Base-by-base conservation (phyloP, 2,113 vertebrate genomes). In the Psilopogon haemacephalus region DNA sequence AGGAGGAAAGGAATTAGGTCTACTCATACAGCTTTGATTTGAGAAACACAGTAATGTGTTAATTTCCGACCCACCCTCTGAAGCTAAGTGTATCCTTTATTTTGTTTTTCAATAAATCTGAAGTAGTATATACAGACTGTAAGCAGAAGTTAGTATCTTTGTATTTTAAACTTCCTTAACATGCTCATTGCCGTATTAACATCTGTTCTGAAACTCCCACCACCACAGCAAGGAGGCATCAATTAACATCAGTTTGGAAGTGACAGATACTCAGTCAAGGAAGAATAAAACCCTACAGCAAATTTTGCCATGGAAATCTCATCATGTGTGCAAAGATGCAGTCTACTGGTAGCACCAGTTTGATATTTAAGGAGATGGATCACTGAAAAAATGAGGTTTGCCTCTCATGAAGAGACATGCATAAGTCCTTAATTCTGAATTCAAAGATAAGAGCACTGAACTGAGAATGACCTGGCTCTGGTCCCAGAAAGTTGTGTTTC, bases 401-500 rank as follows among this genome's bases (percentile, higher is more conserved):
- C 68, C 16, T 94, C 74, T 92, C 82, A 48, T 83, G 91, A 89
- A 94, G 87, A 94, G 89, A 74, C 87, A 68, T 83, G 95, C 89
- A 60, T 83, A 93, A 94, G 62, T 11, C 64, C 32, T 71, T 89
- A 76, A 85, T 94, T 93, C 84, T 58, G 68, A 95, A 95, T 95
- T 93, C 93, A 73, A 93, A 94, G 94, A 91, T 92, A 93, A 91
- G 89, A 32, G 64, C 82, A 77, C 48, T 94, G 91, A 95, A 91
- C 72, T 93, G 87, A 89, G 79, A 86, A 83, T 95, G 91, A 92
- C 89, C 85, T 95, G 94, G 95, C 94, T 86, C n/a, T 81, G 35
- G 60, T 94, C 95, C 93, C 94, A 96, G 95, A 93, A 94, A 94
- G 85, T 94, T 95, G 69, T 90, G 68, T 95, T 94, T 91, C 87